phyloP scores from a whole-genome alignment of 1,140 invertebrate species.

The Drosophila orosa region DNA sequence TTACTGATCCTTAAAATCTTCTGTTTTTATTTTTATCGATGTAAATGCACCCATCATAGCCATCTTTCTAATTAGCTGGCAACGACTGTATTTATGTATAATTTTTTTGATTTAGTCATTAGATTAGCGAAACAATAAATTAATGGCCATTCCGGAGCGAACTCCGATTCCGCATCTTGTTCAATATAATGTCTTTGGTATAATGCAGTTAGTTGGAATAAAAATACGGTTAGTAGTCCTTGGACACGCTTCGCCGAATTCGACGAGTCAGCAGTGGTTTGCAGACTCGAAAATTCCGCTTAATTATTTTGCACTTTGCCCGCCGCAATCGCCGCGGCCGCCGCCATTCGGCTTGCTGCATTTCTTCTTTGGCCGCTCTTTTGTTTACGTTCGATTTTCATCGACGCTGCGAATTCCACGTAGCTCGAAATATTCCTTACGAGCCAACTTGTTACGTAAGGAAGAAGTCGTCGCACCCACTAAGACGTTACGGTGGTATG shows the following conservation, averaged over 20 bases:
- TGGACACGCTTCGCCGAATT: slow-evolving; percentile 3
- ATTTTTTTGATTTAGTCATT: too few relatives aligned
- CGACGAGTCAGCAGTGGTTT: slow-evolving; percentile 27
- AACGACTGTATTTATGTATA: too few relatives aligned
- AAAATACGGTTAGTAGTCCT: neutral
- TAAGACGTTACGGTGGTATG: neutral
- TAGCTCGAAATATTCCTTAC: slow-evolving; percentile 34
- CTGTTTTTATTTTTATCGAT: too few relatives aligned
- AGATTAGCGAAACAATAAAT: too few relatives aligned
- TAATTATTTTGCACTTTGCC: slow-evolving; percentile 58
- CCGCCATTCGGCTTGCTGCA: neutral
- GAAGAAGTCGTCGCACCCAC: slow-evolving; percentile 1
- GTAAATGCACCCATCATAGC: too few relatives aligned
- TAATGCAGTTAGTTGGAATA: neutral
- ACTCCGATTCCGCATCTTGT: too few relatives aligned
- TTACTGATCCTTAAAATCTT: too few relatives aligned
- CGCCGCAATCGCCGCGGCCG: neutral
- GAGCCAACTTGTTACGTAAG: slow-evolving; percentile 10
- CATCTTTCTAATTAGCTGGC: too few relatives aligned
- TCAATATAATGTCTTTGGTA: too few relatives aligned
- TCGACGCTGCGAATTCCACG: slow-evolving; percentile 48
- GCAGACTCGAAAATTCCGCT: slow-evolving; percentile 31
- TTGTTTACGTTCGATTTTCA: slow-evolving; percentile 39
- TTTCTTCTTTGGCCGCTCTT: slow-evolving; percentile 15
- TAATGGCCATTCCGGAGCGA: too few relatives aligned